phyloP scores from a whole-genome alignment of 2,113 vertebrate species.

The Struthio camelus region DNA sequence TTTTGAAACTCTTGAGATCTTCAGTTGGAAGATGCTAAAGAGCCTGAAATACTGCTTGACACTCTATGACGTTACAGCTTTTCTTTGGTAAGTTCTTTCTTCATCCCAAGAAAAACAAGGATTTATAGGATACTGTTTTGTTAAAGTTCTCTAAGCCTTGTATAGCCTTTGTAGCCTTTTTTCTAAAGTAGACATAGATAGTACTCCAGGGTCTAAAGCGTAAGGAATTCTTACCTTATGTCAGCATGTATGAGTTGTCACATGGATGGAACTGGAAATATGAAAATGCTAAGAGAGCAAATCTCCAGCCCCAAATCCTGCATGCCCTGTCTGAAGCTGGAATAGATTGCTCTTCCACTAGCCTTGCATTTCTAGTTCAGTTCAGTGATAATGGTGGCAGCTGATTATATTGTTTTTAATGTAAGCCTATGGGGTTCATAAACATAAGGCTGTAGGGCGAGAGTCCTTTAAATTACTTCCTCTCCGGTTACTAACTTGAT shows the following conservation, averaged over 20 bases:
- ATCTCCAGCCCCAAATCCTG: not conserved
- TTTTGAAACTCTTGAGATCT: not conserved
- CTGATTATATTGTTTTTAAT: not conserved
- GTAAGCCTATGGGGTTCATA: not conserved
- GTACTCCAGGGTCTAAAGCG: not conserved
- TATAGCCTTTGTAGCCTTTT: not conserved
- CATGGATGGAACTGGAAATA: not conserved
- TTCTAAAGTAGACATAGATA: not conserved
- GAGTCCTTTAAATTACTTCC: not conserved
- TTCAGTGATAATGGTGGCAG: not conserved
- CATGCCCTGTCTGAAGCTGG: not conserved
- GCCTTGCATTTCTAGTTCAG: not conserved
- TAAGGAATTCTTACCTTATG: not conserved
- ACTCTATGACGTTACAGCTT: not conserved
- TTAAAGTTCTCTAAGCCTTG: not conserved
- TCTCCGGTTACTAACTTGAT: not conserved
- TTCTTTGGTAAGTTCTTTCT: not conserved
- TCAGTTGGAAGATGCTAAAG: not conserved
- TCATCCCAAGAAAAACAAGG: not conserved
- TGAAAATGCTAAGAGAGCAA: not conserved
- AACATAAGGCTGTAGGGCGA: not conserved
- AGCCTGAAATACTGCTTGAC: not conserved
- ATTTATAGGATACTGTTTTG: not conserved
- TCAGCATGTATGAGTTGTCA: not conserved
- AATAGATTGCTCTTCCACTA: not conserved